Conservation (phyloP, 2,797 vertebrate genomes). For the Chelidonichthys spinosus region DNA sequence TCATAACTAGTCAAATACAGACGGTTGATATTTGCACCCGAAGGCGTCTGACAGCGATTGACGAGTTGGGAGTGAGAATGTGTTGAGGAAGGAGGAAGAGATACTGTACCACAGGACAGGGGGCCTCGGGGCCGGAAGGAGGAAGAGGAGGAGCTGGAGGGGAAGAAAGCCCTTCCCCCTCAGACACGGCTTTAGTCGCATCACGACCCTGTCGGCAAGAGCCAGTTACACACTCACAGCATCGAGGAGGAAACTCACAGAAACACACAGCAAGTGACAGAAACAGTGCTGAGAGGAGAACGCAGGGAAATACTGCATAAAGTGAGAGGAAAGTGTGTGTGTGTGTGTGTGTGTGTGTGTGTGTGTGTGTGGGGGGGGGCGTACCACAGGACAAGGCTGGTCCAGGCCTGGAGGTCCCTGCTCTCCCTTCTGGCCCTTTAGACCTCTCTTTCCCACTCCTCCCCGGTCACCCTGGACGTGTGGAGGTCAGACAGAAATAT, state of each 20-base stretch:
- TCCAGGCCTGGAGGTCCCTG: constrained; percentile 95
- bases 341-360: constrained; percentile 20
- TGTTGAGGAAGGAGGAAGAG: constrained; percentile 59
- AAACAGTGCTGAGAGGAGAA: constrained; percentile 23
- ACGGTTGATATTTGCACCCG: too few relatives aligned
- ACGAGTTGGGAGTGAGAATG: too few relatives aligned
- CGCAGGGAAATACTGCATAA: constrained; percentile 10
- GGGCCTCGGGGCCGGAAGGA: constrained; percentile 80
- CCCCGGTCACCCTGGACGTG: constrained; percentile 91
- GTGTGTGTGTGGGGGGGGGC: constrained; percentile 58
- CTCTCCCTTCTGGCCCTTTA: constrained; percentile 95
- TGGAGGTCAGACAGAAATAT: neutral
- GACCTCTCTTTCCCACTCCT: constrained; percentile 89
- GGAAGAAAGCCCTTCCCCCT: constrained; percentile 76
- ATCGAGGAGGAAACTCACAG: constrained; percentile 42
- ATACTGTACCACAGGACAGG: constrained; percentile 90
- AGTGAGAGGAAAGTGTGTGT: constrained; percentile 9
- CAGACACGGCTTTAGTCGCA: constrained; percentile 78
- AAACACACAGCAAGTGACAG: constrained; percentile 34
- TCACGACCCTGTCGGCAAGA: constrained; percentile 85
- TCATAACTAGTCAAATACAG: too few relatives aligned
- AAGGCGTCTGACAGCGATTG: too few relatives aligned
- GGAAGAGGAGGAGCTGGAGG: constrained; percentile 71
- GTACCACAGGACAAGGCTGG: constrained; percentile 97
- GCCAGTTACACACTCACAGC: constrained; percentile 75